These are phyloP conservation scores for Rhadinocentrus ornatus DNA, from an alignment of 2,797 vertebrate species.

Conservation along the genomic window DNA sequence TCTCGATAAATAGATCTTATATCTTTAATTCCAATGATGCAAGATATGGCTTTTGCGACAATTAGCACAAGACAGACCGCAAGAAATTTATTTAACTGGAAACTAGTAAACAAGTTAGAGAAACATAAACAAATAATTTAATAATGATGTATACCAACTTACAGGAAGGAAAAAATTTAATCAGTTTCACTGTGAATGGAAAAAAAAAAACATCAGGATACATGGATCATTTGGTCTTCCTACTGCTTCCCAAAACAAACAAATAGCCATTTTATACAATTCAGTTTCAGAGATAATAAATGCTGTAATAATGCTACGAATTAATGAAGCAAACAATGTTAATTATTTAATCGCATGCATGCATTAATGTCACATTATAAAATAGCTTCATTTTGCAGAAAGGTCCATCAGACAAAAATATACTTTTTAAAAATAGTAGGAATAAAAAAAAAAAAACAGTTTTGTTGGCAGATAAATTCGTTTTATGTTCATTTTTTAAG, in stretches of 20 bases:
- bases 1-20: background rate
- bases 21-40: background rate
- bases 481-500: background rate
- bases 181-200: conserved; percentile 5
- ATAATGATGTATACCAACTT: background rate
- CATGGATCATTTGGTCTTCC: conserved; percentile 17
- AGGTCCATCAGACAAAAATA: background rate
- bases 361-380: conserved; percentile 31
- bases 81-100: background rate
- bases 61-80: background rate
- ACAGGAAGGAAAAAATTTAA: background rate
- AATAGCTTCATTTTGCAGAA: conserved; percentile 18
- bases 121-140: background rate
- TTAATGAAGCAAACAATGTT: conserved; percentile 40
- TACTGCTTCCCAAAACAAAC: conserved; percentile 13
- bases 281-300: conserved; percentile 19
- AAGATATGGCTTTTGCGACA: background rate
- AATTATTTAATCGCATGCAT: conserved; percentile 40
- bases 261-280: conserved; percentile 27
- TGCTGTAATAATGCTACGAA: conserved; percentile 22
- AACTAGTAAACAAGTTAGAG: background rate
- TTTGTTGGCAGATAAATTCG: background rate
- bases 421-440: background rate
- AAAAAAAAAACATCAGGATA: background rate
- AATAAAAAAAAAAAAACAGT: background rate